Percentiles rank a stretch among this genome's conserved stretches.
Evolutionary conservation across 2,113 vertebrate species (phyloP).

Genomic region (Cacatua alba): DNA sequence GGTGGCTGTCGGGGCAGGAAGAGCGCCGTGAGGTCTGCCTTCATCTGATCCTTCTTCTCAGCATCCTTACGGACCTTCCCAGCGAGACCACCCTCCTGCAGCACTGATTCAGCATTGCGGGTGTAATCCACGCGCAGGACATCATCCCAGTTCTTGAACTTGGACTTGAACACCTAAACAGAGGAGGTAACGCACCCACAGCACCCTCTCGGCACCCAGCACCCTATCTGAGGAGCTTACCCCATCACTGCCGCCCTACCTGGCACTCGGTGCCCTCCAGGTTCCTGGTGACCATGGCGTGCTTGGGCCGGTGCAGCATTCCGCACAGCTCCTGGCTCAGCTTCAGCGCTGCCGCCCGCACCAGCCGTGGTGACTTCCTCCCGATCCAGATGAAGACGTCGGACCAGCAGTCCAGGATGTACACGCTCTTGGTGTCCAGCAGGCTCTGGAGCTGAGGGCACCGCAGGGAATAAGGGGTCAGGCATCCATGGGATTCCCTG

Average conservation of each 20-base stretch:
- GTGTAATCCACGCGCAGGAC: slow-evolving; percentile 96
- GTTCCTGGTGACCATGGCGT: slow-evolving; percentile 89
- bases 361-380: slow-evolving; percentile 91
- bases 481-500: accelerated
- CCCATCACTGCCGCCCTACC: slow-evolving; percentile 71
- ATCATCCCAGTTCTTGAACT: slow-evolving; percentile 98
- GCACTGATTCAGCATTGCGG: slow-evolving; percentile 88
- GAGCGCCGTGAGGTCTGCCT: slow-evolving; percentile 93
- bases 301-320: slow-evolving; percentile 95
- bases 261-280: slow-evolving; percentile 95
- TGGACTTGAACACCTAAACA: slow-evolving; percentile 92
- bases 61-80: slow-evolving; percentile 93
- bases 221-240: accelerated
- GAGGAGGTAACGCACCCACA: neutral
- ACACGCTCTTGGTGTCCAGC: slow-evolving; percentile 92
- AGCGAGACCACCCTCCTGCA: slow-evolving; percentile 78
- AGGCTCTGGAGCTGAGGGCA: slow-evolving; percentile 87
- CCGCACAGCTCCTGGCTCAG: slow-evolving; percentile 95
- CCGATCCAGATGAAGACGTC: slow-evolving; percentile 99
- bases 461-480: neutral
- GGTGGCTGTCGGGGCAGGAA: slow-evolving; percentile 93
- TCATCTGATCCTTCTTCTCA: slow-evolving; percentile 94
- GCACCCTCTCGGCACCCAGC: neutral
- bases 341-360: slow-evolving; percentile 92
- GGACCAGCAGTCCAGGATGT: slow-evolving; percentile 97